Evolutionary conservation across 2,797 vertebrate species (phyloP), one percentile per base, ranked within the genome.

Genomic region (Holocentrus rufus): DNA sequence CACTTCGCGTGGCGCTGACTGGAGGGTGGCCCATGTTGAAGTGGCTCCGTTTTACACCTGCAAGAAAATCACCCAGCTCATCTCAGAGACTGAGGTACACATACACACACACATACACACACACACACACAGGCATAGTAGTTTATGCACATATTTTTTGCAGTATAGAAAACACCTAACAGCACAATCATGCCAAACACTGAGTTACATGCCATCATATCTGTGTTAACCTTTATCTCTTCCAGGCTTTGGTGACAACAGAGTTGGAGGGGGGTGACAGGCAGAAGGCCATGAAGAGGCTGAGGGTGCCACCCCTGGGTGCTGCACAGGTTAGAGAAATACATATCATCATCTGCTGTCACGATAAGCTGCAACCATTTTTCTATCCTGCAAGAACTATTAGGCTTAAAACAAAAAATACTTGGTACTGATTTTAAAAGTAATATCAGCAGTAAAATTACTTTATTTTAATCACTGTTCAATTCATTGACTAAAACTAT

Each of bases 21-120:
- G 98, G 98, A 93, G 98, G 2, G 97, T 98, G 89, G 94, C 91
- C 59, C 97, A 99, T 23, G 98, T 99, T 82, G 98, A 99, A 87
- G 97, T 98, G 91, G 98, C 98, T 0, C 96, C 97, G 15, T 99
- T 99, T 91, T 99, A 98, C 90, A 99, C 95, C 56, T 99, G 97
- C 95, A 99, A 99, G 90, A 99, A 99, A 93, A 99, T 99, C 92
- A 98, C 96, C 46, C 97, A 98, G 90, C 95, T 99, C 61, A 99
- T 99, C 90, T 96, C 95, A 0, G 97, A 99, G 93, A 98, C 97
- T 2, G 97, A 98, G 96, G 97, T 98, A 85, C 23, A 39, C 11
- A 20, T 36, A 71, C 8, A 42, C 49, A 89, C 13, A 3, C 18
- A 62, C 13, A 27, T 34, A 10, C 50, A 36, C 9, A 23, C 20